Evolutionary conservation across 2,113 vertebrate species (phyloP).

Genomic region (Eptesicus fuscus): DNA sequence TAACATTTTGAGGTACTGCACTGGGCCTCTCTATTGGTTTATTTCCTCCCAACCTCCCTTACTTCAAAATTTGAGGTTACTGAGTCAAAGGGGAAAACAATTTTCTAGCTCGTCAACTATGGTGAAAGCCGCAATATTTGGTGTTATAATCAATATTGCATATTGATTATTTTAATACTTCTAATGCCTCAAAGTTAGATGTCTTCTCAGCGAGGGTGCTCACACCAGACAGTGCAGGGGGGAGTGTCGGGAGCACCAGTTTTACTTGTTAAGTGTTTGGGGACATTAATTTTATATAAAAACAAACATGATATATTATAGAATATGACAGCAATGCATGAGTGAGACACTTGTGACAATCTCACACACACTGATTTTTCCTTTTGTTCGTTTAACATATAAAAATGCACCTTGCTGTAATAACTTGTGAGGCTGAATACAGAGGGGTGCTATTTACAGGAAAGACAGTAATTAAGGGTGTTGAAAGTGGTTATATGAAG

Average conservation of each 20-base stretch:
- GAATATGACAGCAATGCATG: background rate
- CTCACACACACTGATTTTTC: background rate
- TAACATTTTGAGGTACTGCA: background rate
- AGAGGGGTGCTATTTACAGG: background rate
- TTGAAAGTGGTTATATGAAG: background rate
- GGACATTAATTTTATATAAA: background rate
- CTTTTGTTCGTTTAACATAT: background rate
- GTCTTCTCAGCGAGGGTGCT: background rate
- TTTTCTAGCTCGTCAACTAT: background rate
- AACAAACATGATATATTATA: background rate
- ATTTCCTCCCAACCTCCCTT: background rate
- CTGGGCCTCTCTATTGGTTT: background rate
- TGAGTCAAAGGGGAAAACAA: background rate
- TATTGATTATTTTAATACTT: background rate
- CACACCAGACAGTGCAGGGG: accelerated
- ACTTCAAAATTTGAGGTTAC: background rate
- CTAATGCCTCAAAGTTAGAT: background rate
- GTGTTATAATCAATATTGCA: background rate
- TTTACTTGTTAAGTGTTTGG: background rate
- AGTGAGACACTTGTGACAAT: background rate
- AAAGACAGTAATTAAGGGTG: background rate
- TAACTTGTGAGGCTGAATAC: background rate
- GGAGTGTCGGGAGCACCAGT: background rate
- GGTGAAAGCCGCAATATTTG: background rate
- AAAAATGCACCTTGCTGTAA: background rate